Evolutionary conservation across 2,888 invertebrate species (phyloP).

Genomic region (Amphipyra tragopoginis): DNA sequence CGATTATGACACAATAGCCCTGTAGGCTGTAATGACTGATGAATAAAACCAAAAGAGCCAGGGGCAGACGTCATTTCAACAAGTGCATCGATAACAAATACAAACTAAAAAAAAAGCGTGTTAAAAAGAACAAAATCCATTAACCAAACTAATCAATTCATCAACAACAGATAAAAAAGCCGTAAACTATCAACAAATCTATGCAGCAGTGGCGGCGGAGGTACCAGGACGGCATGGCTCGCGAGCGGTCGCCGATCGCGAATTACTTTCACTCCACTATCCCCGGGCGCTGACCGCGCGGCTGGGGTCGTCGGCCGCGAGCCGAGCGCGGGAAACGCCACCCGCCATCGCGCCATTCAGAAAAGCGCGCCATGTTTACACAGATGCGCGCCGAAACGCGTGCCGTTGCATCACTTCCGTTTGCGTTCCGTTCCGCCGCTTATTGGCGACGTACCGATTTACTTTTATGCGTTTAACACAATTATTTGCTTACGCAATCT

Average conservation of each 20-base stretch:
- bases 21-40: neutral
- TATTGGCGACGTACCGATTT: constrained; percentile 79
- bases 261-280: constrained; percentile 89
- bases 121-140: constrained; percentile 36
- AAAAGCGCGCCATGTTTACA: constrained; percentile 88
- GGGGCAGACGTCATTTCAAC: constrained; percentile 3
- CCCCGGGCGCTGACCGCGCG: constrained; percentile 86
- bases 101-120: constrained; percentile 6
- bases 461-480: constrained; percentile 71
- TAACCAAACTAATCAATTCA: constrained; percentile 47
- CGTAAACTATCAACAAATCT: constrained; percentile 53
- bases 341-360: constrained; percentile 84
- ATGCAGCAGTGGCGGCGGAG: constrained; percentile 55
- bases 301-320: constrained; percentile 83
- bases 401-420: constrained; percentile 88
- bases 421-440: constrained; percentile 84
- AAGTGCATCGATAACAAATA: constrained; percentile 15
- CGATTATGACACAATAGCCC: constrained; percentile 18
- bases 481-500: constrained; percentile 59
- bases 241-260: constrained; percentile 85
- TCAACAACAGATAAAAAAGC: constrained; percentile 48
- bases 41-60: too few relatives aligned
- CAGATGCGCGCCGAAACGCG: constrained; percentile 89
- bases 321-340: constrained; percentile 85
- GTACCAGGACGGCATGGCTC: constrained; percentile 83